phyloP scores from a whole-genome alignment of 2,797 vertebrate species.

The Channallabes apus region DNA sequence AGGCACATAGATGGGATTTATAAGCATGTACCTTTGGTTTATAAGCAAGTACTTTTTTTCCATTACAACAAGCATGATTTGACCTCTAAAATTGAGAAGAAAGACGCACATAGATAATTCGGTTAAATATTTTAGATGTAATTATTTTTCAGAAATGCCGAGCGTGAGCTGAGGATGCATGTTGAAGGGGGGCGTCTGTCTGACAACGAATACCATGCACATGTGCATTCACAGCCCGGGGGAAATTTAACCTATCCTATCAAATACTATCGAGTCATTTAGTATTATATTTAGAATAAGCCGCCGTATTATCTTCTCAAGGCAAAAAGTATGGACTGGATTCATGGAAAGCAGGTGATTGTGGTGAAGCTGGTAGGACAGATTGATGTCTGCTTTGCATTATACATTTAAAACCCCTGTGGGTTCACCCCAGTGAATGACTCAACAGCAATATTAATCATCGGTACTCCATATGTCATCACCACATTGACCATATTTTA shows the following conservation, averaged over 20 bases:
- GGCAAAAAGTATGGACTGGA: constrained; percentile 1
- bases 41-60: neutral
- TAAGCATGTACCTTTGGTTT: neutral
- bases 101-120: neutral
- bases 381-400: constrained; percentile 45
- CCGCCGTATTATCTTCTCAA: neutral
- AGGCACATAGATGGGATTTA: neutral
- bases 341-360: constrained; percentile 43
- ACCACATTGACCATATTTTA: constrained; percentile 27
- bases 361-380: constrained; percentile 28
- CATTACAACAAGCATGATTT: neutral
- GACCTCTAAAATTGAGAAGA: neutral
- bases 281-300: neutral
- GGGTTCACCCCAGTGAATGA: constrained; percentile 46
- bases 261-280: neutral
- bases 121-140: neutral
- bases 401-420: constrained; percentile 46
- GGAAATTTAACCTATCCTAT: neutral
- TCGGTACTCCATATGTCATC: constrained; percentile 49
- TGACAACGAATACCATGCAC: neutral
- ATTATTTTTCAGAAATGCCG: neutral
- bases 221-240: neutral
- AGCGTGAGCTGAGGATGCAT: neutral
- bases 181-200: neutral
- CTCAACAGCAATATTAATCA: constrained; percentile 55